A percentile compares a stretch with the other conserved stretches of the same genome.
These are phyloP conservation scores for Bicyclus anynana DNA, from an alignment of 1,140 invertebrate genomes.

Conservation along the genomic window DNA sequence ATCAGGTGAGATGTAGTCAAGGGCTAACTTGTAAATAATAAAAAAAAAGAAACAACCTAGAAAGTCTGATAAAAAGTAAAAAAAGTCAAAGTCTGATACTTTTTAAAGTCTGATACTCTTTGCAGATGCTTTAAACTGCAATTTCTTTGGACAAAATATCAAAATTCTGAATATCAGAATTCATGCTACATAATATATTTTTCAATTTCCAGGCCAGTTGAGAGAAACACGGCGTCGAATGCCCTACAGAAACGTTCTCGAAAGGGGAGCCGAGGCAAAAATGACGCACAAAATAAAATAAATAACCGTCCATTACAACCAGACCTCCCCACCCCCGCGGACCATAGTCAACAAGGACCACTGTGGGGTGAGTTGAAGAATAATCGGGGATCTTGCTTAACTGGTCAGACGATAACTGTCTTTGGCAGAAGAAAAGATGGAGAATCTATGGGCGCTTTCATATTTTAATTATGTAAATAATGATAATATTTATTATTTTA, in stretches of 20 bases:
- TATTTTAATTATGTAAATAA: constrained; percentile 7
- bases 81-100: too few species aligned
- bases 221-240: constrained; percentile 43
- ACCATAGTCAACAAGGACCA: constrained; percentile 15
- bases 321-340: constrained; percentile 27
- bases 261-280: constrained; percentile 58
- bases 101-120: too few species aligned
- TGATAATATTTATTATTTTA: not conserved
- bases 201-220: constrained; percentile 40
- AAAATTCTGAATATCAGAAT: too few species aligned
- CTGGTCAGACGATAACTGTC: constrained; percentile 41
- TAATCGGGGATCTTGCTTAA: constrained; percentile 18
- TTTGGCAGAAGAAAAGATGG: constrained; percentile 31
- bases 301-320: constrained; percentile 39
- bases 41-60: too few species aligned
- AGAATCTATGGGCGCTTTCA: constrained; percentile 6
- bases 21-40: too few species aligned
- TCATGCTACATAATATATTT: not conserved
- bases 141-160: too few species aligned
- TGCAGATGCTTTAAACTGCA: too few species aligned
- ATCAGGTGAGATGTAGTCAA: too few species aligned
- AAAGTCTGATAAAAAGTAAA: too few species aligned
- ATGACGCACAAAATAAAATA: constrained; percentile 69
- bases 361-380: constrained; percentile 10
- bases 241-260: constrained; percentile 60